phyloP scores from a whole-genome alignment of 2,797 vertebrate genomes.

The Ciconia nigra region DNA sequence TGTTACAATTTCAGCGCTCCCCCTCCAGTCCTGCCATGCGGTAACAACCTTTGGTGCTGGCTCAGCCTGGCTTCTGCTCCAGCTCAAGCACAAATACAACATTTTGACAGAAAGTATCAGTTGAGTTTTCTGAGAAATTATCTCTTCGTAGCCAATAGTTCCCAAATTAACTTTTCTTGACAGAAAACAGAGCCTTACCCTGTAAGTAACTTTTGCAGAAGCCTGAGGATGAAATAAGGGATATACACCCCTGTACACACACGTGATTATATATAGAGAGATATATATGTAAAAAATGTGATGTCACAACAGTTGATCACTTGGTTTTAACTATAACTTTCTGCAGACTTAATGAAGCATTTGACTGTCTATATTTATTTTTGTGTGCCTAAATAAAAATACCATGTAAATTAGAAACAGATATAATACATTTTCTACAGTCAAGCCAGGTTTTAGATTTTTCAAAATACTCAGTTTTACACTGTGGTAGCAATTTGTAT shows the following conservation, averaged over 20 bases:
- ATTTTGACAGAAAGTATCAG: background rate
- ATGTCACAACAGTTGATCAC: background rate
- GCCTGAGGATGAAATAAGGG: background rate
- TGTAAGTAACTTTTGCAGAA: background rate
- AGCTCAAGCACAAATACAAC: background rate
- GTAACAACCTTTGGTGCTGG: background rate
- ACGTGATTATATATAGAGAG: fast-evolving
- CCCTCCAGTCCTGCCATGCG: background rate
- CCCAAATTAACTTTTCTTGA: background rate
- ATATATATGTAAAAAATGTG: background rate
- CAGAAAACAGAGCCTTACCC: background rate
- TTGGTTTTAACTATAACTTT: background rate
- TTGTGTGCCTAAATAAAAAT: slow-evolving; percentile 50
- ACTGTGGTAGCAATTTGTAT: slow-evolving; percentile 37
- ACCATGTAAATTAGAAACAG: slow-evolving; percentile 35
- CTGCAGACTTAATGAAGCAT: slow-evolving; percentile 21
- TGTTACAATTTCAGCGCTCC: background rate
- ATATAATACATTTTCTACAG: slow-evolving; percentile 50
- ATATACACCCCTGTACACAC: background rate
- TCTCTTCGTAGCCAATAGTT: background rate
- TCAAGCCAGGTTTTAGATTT: slow-evolving; percentile 46
- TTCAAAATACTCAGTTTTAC: slow-evolving; percentile 43
- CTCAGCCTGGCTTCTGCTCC: background rate
- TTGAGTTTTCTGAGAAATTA: background rate
- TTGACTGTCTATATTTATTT: slow-evolving; percentile 51